phyloP scores from a whole-genome alignment of 2,113 vertebrate genomes.

The Climacteris rufus region DNA sequence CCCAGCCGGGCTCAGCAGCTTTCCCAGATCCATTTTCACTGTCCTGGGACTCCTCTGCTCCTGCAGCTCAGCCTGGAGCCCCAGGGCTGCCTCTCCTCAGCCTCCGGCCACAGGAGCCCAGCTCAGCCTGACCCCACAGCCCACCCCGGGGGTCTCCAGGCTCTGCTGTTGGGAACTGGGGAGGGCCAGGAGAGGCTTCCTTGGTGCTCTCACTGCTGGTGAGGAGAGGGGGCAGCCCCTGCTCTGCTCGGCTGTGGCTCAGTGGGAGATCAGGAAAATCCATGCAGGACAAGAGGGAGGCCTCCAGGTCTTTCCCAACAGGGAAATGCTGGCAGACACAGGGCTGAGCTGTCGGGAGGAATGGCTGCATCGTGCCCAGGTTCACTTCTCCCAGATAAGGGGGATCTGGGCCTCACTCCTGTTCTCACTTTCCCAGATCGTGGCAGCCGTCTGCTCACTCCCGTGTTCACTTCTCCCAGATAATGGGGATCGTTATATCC shows the following conservation, averaged over 20 bases:
- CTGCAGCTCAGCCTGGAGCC: background rate
- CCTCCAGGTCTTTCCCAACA: background rate
- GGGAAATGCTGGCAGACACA: background rate
- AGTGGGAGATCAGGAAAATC: background rate
- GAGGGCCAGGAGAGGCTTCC: rapidly evolving
- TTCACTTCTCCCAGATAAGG: background rate
- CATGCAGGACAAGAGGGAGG: background rate
- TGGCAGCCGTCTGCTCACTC: rapidly evolving
- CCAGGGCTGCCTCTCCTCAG: rapidly evolving
- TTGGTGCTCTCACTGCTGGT: background rate
- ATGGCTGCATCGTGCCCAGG: background rate
- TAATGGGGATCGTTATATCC: background rate
- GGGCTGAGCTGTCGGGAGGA: background rate
- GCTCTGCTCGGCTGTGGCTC: rapidly evolving
- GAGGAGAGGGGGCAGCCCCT: background rate
- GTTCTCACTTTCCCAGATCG: background rate
- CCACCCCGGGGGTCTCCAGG: background rate
- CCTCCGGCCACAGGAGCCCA: background rate
- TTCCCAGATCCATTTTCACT: background rate
- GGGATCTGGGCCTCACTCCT: background rate
- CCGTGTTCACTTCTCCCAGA: background rate
- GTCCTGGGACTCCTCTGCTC: background rate
- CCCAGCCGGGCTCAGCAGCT: background rate
- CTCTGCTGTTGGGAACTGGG: background rate
- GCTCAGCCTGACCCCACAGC: background rate